phyloP scores from a whole-genome alignment of 2,888 invertebrate species.

The Tachystola acroxantha region DNA sequence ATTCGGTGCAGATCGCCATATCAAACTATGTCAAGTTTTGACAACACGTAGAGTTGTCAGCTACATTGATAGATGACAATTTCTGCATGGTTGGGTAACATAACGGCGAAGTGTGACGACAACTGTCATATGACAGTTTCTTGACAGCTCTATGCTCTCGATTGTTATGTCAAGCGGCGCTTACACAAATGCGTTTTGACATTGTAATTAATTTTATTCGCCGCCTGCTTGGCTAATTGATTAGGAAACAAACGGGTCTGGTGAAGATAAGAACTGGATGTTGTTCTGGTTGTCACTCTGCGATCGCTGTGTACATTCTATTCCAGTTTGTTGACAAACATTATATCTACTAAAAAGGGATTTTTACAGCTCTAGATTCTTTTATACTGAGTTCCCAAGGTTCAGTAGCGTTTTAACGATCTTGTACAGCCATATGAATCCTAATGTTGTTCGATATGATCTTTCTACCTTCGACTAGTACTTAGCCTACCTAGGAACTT shows the following conservation, averaged over 20 bases:
- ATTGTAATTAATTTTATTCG: conserved; percentile 31
- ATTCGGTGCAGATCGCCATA: conserved; percentile 24
- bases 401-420: background rate
- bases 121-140: conserved; percentile 17
- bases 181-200: conserved; percentile 33
- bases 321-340: conserved; percentile 5
- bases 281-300: background rate
- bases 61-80: conserved; percentile 6
- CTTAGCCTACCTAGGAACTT: too few species aligned
- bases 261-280: conserved; percentile 15
- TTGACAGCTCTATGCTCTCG: conserved; percentile 23
- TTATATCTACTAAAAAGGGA: background rate
- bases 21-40: conserved; percentile 1
- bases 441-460: background rate
- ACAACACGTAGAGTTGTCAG: conserved; percentile 9
- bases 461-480: background rate
- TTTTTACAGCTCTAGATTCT: background rate
- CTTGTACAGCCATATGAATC: background rate
- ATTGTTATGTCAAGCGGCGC: conserved; percentile 29
- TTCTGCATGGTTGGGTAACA: conserved; percentile 10
- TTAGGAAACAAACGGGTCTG: conserved; percentile 23
- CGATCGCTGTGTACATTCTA: background rate
- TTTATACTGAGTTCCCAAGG: background rate
- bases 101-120: conserved; percentile 5
- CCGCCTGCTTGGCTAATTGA: conserved; percentile 26